Conservation (phyloP, 2,888 invertebrate genomes). For the Drosophila imparisetae region DNA sequence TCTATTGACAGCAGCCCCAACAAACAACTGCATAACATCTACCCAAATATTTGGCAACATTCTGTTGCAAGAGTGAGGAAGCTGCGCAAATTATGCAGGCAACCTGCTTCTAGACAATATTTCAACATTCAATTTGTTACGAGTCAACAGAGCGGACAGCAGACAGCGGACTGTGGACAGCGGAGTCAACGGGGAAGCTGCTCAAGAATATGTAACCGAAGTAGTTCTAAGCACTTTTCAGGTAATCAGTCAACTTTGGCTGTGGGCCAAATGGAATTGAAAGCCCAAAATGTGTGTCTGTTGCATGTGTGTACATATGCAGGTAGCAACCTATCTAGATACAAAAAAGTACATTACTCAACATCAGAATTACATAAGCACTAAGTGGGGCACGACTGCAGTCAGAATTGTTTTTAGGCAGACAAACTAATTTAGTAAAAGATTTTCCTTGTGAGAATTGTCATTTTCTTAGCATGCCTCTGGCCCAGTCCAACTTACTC, state of each 20-base stretch:
- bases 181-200: not conserved
- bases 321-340: not conserved
- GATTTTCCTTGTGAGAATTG: not conserved
- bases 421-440: not conserved
- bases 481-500: not conserved
- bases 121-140: slow-evolving; percentile 58
- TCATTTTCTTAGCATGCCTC: not conserved
- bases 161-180: not conserved
- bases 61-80: slow-evolving; percentile 35
- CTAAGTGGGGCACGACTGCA: not conserved
- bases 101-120: slow-evolving; percentile 59
- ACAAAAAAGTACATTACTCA: slow-evolving; percentile 4
- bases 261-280: slow-evolving; percentile 25
- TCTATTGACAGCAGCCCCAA: slow-evolving; percentile 39
- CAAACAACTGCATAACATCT: slow-evolving; percentile 55
- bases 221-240: slow-evolving; percentile 26
- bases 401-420: not conserved
- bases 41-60: slow-evolving; percentile 66
- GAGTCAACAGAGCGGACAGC: not conserved
- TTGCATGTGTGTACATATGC: not conserved
- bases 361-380: slow-evolving; percentile 1
- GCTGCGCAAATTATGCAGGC: slow-evolving; percentile 67
- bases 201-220: slow-evolving; percentile 8
- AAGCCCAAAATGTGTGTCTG: slow-evolving; percentile 8
- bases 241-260: slow-evolving; percentile 52